These are phyloP conservation scores for Cottoperca gobio DNA, from an alignment of 2,797 vertebrate species.

Conservation along the genomic window DNA sequence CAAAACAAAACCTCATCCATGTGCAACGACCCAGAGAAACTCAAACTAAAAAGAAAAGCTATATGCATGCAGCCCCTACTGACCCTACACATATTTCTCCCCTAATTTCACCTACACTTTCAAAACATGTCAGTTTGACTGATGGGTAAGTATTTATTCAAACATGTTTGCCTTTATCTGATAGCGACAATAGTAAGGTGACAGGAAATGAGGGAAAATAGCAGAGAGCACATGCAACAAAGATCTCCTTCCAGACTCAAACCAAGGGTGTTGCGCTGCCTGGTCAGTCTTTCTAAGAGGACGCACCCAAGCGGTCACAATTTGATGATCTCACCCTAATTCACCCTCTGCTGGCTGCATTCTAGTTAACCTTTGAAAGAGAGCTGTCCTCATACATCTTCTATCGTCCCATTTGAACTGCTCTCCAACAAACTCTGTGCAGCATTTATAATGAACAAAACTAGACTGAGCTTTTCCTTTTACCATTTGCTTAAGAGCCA, in stretches of 20 bases:
- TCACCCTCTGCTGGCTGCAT: not conserved
- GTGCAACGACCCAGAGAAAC: no score
- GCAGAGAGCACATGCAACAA: not conserved
- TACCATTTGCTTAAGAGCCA: not conserved
- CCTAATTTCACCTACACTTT: not conserved
- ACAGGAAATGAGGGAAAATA: not conserved
- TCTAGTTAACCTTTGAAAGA: slow-evolving; percentile 7
- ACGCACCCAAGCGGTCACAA: no score
- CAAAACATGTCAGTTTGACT: not conserved
- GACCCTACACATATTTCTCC: not conserved
- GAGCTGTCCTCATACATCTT: not conserved
- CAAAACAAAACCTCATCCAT: not conserved
- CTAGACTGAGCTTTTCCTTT: slow-evolving; percentile 17
- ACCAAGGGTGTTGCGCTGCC: no score
- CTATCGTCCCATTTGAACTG: not conserved
- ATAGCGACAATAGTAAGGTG: not conserved
- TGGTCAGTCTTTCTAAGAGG: not conserved
- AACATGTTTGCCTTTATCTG: not conserved
- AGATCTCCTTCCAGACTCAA: not conserved
- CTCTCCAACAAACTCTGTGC: not conserved
- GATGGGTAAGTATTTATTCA: not conserved
- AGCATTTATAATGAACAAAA: slow-evolving; percentile 4
- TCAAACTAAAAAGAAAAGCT: not conserved
- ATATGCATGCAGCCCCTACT: not conserved
- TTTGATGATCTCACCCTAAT: not conserved